phyloP scores from a whole-genome alignment of 2,113 vertebrate species.

The Festucalex cinctus region DNA sequence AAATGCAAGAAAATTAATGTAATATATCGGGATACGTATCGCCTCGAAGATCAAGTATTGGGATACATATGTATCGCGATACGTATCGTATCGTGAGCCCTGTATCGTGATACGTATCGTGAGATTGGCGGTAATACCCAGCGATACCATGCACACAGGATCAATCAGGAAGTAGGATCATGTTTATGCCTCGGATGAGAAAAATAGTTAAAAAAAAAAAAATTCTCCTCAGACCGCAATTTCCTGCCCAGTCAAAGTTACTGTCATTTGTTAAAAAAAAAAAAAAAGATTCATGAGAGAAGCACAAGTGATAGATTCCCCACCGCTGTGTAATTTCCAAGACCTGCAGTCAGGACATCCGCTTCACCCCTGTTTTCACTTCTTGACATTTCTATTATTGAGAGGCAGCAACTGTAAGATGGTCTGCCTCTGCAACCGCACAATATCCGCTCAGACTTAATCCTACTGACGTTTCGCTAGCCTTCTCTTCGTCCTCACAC shows the following conservation, averaged over 20 bases:
- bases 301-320: slow-evolving; percentile 60
- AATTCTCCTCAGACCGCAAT: neutral
- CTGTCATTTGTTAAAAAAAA: slow-evolving; percentile 40
- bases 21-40: too few relatives aligned
- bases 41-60: too few relatives aligned
- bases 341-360: slow-evolving; percentile 34
- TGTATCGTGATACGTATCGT: too few relatives aligned
- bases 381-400: slow-evolving; percentile 69
- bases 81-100: too few relatives aligned
- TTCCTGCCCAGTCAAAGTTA: slow-evolving; percentile 20
- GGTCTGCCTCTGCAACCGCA: slow-evolving; percentile 41
- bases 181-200: too few relatives aligned
- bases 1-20: too few relatives aligned
- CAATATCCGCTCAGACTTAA: slow-evolving; percentile 62
- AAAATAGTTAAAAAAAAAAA: too few relatives aligned
- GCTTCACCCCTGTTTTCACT: slow-evolving; percentile 13
- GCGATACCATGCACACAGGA: too few relatives aligned
- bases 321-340: slow-evolving; percentile 62
- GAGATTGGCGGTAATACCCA: too few relatives aligned
- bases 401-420: slow-evolving; percentile 57
- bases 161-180: too few relatives aligned
- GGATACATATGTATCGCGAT: too few relatives aligned
- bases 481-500: slow-evolving; percentile 43
- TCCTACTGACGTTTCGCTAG: slow-evolving; percentile 64
- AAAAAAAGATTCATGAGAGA: slow-evolving; percentile 40